Conservation (phyloP, 2,113 vertebrate genomes). For the Lasiurus borealis region DNA sequence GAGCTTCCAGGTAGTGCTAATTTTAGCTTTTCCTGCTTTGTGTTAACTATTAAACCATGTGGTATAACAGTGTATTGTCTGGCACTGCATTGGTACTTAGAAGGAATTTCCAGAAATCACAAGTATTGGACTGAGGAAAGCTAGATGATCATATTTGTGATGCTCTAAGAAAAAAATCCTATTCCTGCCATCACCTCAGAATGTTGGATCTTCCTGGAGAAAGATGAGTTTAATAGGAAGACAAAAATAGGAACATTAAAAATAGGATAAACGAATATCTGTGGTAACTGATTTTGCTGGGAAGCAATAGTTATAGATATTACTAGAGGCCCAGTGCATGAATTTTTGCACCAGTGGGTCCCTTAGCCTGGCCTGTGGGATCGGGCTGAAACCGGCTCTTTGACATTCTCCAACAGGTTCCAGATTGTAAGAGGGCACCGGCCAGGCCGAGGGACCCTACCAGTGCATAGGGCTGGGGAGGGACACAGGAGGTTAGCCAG, state of each 20-base stretch:
- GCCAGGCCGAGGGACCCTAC: too few species aligned
- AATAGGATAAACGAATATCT: background rate
- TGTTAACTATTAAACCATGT: background rate
- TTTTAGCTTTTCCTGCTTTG: background rate
- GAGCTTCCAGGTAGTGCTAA: background rate
- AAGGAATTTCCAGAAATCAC: slow-evolving; percentile 12
- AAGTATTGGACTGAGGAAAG: background rate
- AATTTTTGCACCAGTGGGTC: too few species aligned
- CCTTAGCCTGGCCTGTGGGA: too few species aligned
- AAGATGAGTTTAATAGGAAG: background rate
- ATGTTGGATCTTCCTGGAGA: background rate
- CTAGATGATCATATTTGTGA: background rate
- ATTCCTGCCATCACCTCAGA: background rate
- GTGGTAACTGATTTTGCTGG: background rate
- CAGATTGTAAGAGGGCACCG: too few species aligned
- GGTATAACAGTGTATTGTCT: background rate
- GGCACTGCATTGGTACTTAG: background rate
- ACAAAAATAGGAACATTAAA: slow-evolving; percentile 21
- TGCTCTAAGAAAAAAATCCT: background rate
- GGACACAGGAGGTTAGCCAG: too few species aligned
- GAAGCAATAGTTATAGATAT: background rate
- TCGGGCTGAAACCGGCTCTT: too few species aligned
- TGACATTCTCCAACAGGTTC: too few species aligned
- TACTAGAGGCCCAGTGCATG: too few species aligned
- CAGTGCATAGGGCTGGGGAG: too few species aligned